Percentiles rank a stretch among this genome's conserved stretches.
These are phyloP conservation scores for Silurus lanzhouensis DNA, from an alignment of 2,797 vertebrate genomes.

Conservation along the genomic window DNA sequence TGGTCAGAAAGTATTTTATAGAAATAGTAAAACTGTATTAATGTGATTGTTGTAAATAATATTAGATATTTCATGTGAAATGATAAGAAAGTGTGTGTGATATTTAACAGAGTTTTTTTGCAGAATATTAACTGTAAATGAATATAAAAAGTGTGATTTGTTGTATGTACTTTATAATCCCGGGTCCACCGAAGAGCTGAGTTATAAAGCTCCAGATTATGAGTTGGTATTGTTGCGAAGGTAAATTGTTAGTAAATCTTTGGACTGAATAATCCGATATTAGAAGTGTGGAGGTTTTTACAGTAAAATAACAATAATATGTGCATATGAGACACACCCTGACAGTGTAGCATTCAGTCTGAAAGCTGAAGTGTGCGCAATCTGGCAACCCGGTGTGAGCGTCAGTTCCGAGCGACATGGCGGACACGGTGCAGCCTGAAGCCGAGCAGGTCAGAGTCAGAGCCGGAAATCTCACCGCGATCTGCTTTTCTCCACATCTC, in stretches of 20 bases:
- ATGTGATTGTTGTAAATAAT: not conserved
- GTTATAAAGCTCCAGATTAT: not conserved
- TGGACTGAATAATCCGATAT: not conserved
- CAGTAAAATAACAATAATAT: not conserved
- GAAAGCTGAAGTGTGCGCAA: not conserved
- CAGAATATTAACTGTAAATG: not conserved
- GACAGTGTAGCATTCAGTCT: too few species aligned
- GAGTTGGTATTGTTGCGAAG: not conserved
- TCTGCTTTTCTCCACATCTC: not conserved
- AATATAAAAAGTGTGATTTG: not conserved
- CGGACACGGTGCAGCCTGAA: slow-evolving; percentile 69
- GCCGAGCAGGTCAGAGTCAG: slow-evolving; percentile 69
- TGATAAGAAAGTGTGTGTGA: not conserved
- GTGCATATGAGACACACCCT: not conserved
- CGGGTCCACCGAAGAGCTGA: too few species aligned
- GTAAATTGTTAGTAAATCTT: not conserved
- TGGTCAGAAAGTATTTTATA: not conserved
- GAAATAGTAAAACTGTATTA: not conserved
- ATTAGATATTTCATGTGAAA: not conserved
- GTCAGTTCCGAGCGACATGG: slow-evolving; percentile 68
- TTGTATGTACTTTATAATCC: too few species aligned
- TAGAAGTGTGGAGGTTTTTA: not conserved
- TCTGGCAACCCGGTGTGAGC: slow-evolving; percentile 27
- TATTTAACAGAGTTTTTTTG: not conserved
- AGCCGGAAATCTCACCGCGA: not conserved